Percentiles rank a stretch among this genome's conserved stretches.
phyloP scores from a whole-genome alignment of 1,140 invertebrate genomes.

The Teleogryllus occipitalis region DNA sequence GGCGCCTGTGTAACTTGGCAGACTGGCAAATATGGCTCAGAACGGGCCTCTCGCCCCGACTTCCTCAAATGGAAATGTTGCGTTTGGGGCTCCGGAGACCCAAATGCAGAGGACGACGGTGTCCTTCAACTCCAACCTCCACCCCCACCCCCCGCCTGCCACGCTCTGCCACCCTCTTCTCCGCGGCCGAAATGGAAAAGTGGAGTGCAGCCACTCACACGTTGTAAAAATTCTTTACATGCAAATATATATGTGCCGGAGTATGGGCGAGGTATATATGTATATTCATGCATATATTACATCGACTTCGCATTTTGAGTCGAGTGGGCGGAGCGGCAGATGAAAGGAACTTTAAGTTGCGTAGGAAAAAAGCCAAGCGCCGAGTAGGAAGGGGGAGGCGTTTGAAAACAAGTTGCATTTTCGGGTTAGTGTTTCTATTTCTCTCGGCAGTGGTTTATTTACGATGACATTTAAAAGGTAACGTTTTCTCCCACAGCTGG shows the following conservation, averaged over 20 bases:
- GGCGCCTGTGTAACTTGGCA: background rate
- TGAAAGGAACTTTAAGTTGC: slow-evolving; percentile 1
- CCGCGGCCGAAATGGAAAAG: background rate
- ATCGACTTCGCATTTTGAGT: background rate
- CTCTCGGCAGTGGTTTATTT: background rate
- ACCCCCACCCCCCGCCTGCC: background rate
- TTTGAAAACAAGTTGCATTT: background rate
- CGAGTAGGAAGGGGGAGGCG: background rate
- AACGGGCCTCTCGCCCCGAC: background rate
- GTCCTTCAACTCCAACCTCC: background rate
- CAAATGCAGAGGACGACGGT: background rate
- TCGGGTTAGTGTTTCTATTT: background rate
- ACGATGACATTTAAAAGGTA: too few species aligned
- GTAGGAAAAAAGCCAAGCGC: background rate
- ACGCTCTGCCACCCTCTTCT: too few species aligned
- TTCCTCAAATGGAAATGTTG: background rate
- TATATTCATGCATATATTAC: slow-evolving; percentile 2
- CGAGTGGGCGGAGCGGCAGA: background rate
- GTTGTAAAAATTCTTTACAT: slow-evolving; percentile 6
- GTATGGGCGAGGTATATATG: background rate
- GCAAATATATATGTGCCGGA: background rate
- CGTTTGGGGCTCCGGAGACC: background rate
- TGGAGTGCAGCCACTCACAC: background rate
- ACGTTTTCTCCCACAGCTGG: too few species aligned
- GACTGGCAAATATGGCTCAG: background rate